Conservation (phyloP, 2,113 vertebrate genomes). For the Xyliphius kryptos region DNA sequence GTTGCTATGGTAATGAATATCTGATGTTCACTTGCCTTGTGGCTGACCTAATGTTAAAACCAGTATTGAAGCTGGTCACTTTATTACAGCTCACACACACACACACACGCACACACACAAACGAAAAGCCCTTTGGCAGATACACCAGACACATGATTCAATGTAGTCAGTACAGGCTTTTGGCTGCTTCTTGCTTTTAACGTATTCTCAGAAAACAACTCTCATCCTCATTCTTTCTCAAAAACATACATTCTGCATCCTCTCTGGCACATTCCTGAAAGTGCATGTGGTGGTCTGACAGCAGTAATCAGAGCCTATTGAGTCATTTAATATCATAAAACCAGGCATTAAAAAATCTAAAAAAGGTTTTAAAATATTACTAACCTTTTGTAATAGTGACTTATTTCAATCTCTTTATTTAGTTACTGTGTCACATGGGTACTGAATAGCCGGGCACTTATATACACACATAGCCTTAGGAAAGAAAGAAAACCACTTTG, state of each 20-base stretch:
- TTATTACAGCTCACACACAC: constrained; percentile 1
- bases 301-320: constrained; percentile 57
- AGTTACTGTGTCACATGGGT: constrained; percentile 47
- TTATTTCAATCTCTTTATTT: constrained; percentile 61
- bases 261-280: constrained; percentile 10
- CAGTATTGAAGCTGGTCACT: constrained; percentile 29
- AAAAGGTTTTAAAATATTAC: constrained; percentile 62
- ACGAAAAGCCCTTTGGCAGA: background rate
- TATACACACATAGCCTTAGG: constrained; percentile 22
- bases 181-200: constrained; percentile 2
- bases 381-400: constrained; percentile 53
- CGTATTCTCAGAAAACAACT: background rate
- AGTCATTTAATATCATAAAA: constrained; percentile 56
- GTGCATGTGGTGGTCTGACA: constrained; percentile 42
- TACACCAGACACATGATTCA: constrained; percentile 13
- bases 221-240: constrained; percentile 25
- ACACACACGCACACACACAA: constrained; percentile 12
- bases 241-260: background rate
- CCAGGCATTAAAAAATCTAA: constrained; percentile 58
- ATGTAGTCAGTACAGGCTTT: background rate
- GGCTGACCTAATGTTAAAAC: constrained; percentile 25
- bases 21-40: constrained; percentile 17
- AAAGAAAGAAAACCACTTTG: constrained; percentile 52
- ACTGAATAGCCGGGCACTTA: constrained; percentile 39
- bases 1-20: constrained; percentile 35